Evolutionary conservation across 2,113 vertebrate genomes (phyloP), one percentile per base, ranked within the genome.

Genomic region (Laticauda laticaudata): DNA sequence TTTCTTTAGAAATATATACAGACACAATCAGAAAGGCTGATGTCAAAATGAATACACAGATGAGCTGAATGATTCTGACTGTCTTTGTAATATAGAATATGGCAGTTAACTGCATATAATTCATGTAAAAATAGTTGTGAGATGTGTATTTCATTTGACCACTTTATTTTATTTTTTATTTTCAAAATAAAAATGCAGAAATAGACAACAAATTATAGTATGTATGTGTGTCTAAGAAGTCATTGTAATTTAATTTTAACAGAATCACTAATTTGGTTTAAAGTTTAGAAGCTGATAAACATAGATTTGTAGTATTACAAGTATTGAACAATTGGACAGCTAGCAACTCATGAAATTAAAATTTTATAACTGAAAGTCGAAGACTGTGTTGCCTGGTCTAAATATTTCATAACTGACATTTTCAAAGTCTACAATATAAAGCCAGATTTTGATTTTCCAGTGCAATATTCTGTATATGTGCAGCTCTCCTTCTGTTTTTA

Each of bases 271-370:
- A 97, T 96, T 95, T 97, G 97, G 95, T 97, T 98, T 98, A 98
- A 98, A 97, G 88, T 94, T 94, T 95, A 95, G 97, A 98, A 98
- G 98, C 96, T 98, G 98, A 98, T 98, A 98, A 98, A 98, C 97
- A 98, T 98, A 96, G 97, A 98, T 98, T 97, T 97, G 97, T 97
- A 97, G 98, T 97, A 98, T 97, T 98, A 98, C 97, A 98, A 98
- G 96, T 97, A 98, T 98, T 0, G 97, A 98, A 97, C 97, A 97
- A 96, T 9, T 95, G 96, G 95, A 97, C 94, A 96, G 97, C 96
- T 93, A 97, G 96, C 95, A 96, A 97, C 95, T 97, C 96, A 97
- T 92, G 96, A 97, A 98, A 98, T 98, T 98, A 98, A 98, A 97
- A 95, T 98, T 98, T 98, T 98, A 98, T 98, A 97, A 97, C 94